Conservation (phyloP, 2,113 vertebrate genomes). For the Sula dactylatra region DNA sequence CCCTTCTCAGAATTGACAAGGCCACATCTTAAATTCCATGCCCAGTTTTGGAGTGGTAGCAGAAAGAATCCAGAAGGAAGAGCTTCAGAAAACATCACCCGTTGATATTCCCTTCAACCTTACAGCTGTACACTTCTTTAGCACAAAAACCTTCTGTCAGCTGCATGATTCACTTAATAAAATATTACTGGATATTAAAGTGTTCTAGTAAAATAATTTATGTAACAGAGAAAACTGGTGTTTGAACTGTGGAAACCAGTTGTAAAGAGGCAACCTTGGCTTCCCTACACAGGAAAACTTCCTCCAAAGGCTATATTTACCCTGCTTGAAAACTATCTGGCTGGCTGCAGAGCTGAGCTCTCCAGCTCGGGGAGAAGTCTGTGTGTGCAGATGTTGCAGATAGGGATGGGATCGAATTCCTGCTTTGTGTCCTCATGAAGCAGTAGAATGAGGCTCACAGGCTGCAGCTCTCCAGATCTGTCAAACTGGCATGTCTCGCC, state of each 20-base stretch:
- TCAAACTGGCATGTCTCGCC: background rate
- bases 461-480: background rate
- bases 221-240: conserved; percentile 51
- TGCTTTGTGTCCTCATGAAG: conserved; percentile 16
- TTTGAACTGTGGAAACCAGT: conserved; percentile 62
- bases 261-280: conserved; percentile 60
- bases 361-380: conserved; percentile 23
- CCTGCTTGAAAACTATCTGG: conserved; percentile 46
- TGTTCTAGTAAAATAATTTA: conserved; percentile 65
- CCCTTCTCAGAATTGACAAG: background rate
- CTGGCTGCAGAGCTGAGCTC: background rate
- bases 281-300: conserved; percentile 50
- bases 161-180: conserved; percentile 51
- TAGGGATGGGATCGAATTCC: conserved; percentile 45
- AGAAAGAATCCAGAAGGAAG: background rate
- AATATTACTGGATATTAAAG: conserved; percentile 61
- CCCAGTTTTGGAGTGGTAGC: background rate
- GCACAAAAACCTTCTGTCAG: conserved; percentile 44
- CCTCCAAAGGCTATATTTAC: conserved; percentile 62
- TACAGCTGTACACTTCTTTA: conserved; percentile 26
- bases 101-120: conserved; percentile 1
- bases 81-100: conserved; percentile 6
- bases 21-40: background rate
- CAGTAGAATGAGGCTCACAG: background rate
- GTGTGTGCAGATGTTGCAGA: conserved; percentile 52